Percentiles rank a stretch among this genome's conserved stretches.
phyloP scores from a whole-genome alignment of 2,113 vertebrate genomes.

The Melozone crissalis region DNA sequence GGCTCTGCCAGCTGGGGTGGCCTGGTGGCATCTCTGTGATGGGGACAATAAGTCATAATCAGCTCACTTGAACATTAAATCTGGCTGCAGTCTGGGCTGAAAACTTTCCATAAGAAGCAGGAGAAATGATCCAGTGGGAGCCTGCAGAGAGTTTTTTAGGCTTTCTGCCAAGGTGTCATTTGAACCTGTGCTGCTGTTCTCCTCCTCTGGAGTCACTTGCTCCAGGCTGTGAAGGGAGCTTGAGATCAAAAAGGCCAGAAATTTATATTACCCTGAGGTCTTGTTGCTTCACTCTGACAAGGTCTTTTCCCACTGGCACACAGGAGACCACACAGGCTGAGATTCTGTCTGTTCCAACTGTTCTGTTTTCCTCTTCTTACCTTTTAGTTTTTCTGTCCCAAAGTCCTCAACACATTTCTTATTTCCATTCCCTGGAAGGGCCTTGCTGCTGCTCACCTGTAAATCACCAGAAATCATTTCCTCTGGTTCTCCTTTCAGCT shows the following conservation, averaged over 20 bases:
- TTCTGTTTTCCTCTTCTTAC: not conserved
- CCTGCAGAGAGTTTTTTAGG: not conserved
- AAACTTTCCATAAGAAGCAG: not conserved
- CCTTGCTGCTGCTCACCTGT: not conserved
- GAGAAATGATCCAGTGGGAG: not conserved
- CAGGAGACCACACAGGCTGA: not conserved
- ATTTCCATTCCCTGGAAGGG: not conserved
- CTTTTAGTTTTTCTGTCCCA: not conserved
- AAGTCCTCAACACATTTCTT: not conserved
- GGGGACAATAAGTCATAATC: not conserved
- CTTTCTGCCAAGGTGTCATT: not conserved
- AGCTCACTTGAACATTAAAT: not conserved
- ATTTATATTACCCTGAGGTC: not conserved
- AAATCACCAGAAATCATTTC: not conserved
- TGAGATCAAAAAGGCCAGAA: fast-evolving
- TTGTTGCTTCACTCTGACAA: not conserved
- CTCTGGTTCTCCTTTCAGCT: not conserved
- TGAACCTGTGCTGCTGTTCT: not conserved
- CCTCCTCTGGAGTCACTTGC: not conserved
- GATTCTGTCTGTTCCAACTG: not conserved
- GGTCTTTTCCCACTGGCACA: not conserved
- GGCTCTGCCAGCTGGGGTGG: not conserved
- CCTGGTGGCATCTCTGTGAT: not conserved
- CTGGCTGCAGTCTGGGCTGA: not conserved
- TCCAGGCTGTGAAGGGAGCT: not conserved